Conservation (phyloP, 2,797 vertebrate genomes). For the Diplodus sargus region DNA sequence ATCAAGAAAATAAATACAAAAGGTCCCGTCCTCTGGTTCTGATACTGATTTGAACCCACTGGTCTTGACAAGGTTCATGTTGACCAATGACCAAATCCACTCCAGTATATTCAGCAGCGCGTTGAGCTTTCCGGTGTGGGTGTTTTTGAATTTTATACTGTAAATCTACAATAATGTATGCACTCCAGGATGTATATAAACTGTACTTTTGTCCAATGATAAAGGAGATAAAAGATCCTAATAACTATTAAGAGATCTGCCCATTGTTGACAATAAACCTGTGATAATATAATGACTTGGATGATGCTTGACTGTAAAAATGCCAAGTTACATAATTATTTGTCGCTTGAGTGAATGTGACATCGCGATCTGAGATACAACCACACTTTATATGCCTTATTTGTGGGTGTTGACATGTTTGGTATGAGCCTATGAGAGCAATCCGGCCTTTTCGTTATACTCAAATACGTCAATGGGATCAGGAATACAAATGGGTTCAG, state of each 20-base stretch:
- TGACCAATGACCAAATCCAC: conserved; percentile 4
- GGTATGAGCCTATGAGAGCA: conserved; percentile 19
- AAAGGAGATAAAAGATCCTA: conserved; percentile 18
- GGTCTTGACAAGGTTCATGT: conserved; percentile 8
- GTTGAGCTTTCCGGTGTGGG: conserved; percentile 51
- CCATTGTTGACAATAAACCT: conserved; percentile 64
- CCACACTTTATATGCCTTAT: neutral
- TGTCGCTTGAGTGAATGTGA: neutral
- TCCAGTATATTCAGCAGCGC: conserved; percentile 26
- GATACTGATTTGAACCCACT: conserved; percentile 20
- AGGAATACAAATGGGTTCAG: conserved; percentile 56
- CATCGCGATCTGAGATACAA: neutral
- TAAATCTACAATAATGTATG: conserved; percentile 49
- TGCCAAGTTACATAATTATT: neutral
- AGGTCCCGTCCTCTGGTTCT: neutral
- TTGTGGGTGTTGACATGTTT: neutral
- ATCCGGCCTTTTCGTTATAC: conserved; percentile 76
- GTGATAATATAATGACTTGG: conserved; percentile 20
- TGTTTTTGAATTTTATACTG: conserved; percentile 57
- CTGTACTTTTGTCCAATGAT: conserved; percentile 37
- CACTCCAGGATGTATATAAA: conserved; percentile 50
- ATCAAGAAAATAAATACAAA: neutral
- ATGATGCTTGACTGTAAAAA: neutral
- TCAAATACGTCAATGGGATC: conserved; percentile 64
- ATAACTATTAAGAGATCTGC: conserved; percentile 43